phyloP scores from a whole-genome alignment of 2,113 vertebrate genomes.

The Lophochroa leadbeateri region DNA sequence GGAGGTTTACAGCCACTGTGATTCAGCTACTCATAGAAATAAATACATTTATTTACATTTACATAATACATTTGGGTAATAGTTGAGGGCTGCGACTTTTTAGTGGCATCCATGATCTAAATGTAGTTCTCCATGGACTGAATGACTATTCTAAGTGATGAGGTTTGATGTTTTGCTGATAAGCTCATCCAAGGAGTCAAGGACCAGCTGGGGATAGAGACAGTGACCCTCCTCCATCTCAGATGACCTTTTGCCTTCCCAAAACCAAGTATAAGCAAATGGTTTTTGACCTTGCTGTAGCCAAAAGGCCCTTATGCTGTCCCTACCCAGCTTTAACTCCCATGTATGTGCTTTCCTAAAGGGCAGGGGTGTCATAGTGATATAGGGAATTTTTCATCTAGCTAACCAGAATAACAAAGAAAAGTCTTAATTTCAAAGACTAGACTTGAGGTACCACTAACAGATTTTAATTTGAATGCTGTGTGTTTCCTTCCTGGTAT shows the following conservation, averaged over 20 bases:
- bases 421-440: background rate
- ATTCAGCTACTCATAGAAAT: background rate
- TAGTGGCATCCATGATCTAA: background rate
- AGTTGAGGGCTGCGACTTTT: background rate
- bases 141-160: background rate
- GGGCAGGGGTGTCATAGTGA: background rate
- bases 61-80: background rate
- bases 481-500: background rate
- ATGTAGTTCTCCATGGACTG: accelerated
- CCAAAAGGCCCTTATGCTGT: background rate
- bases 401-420: background rate
- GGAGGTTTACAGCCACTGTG: background rate
- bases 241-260: background rate
- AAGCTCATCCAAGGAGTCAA: background rate
- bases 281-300: background rate
- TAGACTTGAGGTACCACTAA: background rate
- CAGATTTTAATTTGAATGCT: background rate
- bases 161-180: background rate
- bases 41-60: background rate
- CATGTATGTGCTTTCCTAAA: background rate
- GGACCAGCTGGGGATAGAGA: background rate
- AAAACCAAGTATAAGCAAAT: background rate
- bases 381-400: background rate
- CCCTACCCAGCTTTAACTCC: background rate
- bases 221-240: background rate